Conservation (phyloP, 2,113 vertebrate species). For the Merops nubicus region DNA sequence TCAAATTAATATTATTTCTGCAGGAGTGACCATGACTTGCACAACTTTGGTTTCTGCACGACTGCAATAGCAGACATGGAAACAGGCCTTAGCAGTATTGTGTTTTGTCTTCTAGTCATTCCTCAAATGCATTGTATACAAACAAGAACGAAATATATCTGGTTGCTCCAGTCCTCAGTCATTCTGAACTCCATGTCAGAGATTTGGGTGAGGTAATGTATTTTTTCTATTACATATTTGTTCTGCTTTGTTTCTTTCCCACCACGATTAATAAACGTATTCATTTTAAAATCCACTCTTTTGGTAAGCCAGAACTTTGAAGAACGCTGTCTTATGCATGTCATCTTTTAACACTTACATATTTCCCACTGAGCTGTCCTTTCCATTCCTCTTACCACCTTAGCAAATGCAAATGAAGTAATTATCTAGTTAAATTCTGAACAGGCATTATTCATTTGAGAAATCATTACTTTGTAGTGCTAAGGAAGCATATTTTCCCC, state of each 20-base stretch:
- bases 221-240: not conserved
- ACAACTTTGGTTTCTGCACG: not conserved
- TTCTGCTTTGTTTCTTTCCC: not conserved
- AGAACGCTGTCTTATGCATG: not conserved
- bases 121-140: not conserved
- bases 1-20: not conserved
- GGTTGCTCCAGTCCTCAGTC: not conserved
- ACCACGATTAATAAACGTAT: not conserved
- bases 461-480: slow-evolving; percentile 77
- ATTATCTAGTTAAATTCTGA: slow-evolving; percentile 79
- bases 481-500: slow-evolving; percentile 78
- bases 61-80: not conserved
- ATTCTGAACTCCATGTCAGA: not conserved
- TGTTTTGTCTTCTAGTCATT: not conserved
- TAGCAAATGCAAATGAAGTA: slow-evolving; percentile 74
- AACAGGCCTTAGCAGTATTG: not conserved
- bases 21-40: not conserved
- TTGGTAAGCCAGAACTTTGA: slow-evolving; percentile 18
- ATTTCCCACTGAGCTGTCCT: slow-evolving; percentile 66
- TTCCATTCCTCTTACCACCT: slow-evolving; percentile 62
- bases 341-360: slow-evolving; percentile 57
- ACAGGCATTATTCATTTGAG: slow-evolving; percentile 80
- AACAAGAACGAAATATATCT: not conserved
- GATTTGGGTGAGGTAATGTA: not conserved
- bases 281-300: slow-evolving; percentile 1